Base-by-base conservation (phyloP, 1,140 invertebrate species). In the Drosophila nigromelanica region DNA sequence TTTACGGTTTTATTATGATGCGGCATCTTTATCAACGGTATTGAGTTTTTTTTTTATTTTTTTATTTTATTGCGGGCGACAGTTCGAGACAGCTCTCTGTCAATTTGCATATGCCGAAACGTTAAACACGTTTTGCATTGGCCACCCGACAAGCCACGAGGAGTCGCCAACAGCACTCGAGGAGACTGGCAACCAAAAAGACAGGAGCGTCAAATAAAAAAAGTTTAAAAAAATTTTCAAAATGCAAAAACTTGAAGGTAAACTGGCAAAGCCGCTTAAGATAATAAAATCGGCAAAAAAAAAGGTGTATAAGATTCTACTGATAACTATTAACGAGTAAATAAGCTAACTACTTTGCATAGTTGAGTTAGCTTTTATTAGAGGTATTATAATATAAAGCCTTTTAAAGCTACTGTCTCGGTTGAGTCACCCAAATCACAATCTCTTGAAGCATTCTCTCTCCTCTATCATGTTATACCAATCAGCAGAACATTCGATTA, bases 1-100 rank as follows among this genome's bases (percentile, higher is more conserved):
- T 69, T 87, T 78, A 56, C 63, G 66, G 72, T 59, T 86, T 87
- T 73, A 87, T 81, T 86, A 81, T 81, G 81, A 86, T 63, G 58
- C 43, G 62, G 55, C 59, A 55, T 70, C 75, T 87, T 87, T 60
- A 81, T 87, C 62, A 80, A 67, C 18, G 48, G 6, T 33, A 50
- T 50, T 30, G 12, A 21, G 18, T 24, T 47, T 7, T 11, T 18
- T 47, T 24, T 24, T 24, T 24, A 2, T 33, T 33, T 6, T 33
- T 33, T 33, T 33, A 1, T 7, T 33, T 33, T 33, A 33, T 33
- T 33, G 5, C 30, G 30, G 30, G 30, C 30, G 60, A 64, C 68
- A 66, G 37, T 58, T 66, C 30, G 30, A 60, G 47, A 40, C 70
- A 39, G 50, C 47, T 33, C 45, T 21, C 70, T 68, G 61, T 54